A percentile compares a stretch with the other conserved stretches of the same genome.
Conservation (phyloP, 2,113 vertebrate genomes). For the Bettongia penicillata region DNA sequence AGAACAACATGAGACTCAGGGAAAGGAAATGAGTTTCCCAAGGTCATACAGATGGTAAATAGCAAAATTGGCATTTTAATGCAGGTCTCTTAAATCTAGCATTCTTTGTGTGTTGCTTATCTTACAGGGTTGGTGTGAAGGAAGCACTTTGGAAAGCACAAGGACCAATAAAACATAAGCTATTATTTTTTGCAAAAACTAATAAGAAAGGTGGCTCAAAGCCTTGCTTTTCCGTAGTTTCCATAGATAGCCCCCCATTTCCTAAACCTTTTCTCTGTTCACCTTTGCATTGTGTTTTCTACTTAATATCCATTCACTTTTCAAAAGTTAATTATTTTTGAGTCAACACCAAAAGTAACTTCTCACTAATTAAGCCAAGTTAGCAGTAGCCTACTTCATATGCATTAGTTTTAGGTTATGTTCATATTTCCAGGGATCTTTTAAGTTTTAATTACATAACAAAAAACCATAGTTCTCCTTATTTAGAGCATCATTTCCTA, state of each 20-base stretch:
- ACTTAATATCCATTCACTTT: conserved; percentile 46
- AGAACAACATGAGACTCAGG: neutral
- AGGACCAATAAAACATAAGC: neutral
- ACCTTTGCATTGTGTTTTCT: neutral
- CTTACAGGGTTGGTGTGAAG: neutral
- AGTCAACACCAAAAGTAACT: conserved; percentile 27
- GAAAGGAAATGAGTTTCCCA: neutral
- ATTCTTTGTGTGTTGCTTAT: neutral
- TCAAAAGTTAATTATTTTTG: conserved; percentile 19
- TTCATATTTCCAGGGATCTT: conserved; percentile 4
- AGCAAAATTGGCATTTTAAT: neutral
- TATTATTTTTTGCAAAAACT: neutral
- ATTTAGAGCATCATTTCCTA: neutral
- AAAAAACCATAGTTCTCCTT: neutral
- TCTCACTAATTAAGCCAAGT: conserved; percentile 52
- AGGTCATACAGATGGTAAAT: neutral
- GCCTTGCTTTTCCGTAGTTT: neutral
- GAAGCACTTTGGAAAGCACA: neutral
- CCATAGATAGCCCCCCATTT: neutral
- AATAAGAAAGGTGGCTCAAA: neutral
- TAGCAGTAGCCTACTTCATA: conserved; percentile 40
- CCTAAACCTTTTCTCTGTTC: neutral
- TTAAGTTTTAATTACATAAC: conserved; percentile 8
- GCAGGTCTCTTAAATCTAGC: neutral
- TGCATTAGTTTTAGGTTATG: conserved; percentile 5